These are phyloP conservation scores for Pocillopora verrucosa DNA, from an alignment of 64 coral and sea anemone species.

Conservation along the genomic window DNA sequence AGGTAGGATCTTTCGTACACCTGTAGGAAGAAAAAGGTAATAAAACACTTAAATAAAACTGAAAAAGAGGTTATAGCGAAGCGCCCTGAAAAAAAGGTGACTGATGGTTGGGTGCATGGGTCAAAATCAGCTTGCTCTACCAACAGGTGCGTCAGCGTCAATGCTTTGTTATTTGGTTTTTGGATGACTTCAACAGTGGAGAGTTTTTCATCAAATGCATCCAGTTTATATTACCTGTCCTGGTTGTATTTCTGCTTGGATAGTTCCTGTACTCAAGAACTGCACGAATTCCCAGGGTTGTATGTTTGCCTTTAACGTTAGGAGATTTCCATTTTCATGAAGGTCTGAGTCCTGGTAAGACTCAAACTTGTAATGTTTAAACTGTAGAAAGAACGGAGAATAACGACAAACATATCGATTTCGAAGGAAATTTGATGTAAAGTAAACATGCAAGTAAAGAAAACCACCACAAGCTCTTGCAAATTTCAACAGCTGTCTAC, in stretches of 20 bases:
- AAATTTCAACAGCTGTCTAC: background rate
- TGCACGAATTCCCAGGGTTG: constrained; percentile 79
- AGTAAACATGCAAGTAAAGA: background rate
- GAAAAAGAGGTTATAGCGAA: no score
- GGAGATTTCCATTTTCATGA: constrained; percentile 52
- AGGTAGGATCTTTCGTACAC: constrained; percentile 76
- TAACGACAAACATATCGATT: background rate
- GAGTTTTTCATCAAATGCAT: background rate
- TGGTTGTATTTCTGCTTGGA: constrained; percentile 54
- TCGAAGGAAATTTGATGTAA: no score
- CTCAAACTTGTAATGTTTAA: constrained; percentile 74
- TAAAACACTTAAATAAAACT: background rate
- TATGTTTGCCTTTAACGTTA: constrained; percentile 58
- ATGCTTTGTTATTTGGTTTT: no score
- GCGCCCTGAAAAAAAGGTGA: no score
- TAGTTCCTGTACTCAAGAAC: constrained; percentile 67
- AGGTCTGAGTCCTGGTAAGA: constrained; percentile 26
- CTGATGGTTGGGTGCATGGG: no score
- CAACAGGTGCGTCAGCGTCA: no score
- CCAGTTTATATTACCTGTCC: constrained; percentile 45
- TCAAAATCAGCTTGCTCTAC: no score
- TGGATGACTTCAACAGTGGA: background rate
- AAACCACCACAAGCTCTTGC: background rate
- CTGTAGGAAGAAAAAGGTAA: background rate
- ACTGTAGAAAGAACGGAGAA: constrained; percentile 1